Evolutionary conservation across 2,888 invertebrate genomes (phyloP).

Genomic region (Euzophera pinguis): DNA sequence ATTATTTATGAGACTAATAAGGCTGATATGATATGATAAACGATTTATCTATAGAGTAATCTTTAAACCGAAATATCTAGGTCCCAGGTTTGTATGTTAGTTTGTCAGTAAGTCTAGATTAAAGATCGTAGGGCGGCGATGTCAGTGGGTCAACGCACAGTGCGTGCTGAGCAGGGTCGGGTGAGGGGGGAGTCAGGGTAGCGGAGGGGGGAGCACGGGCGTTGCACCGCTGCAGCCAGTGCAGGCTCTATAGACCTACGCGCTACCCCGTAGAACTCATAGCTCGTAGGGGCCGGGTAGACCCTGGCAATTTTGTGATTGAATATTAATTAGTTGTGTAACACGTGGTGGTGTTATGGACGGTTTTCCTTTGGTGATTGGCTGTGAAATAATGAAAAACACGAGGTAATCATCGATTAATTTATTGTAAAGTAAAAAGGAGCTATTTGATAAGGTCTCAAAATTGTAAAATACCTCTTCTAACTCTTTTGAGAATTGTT

Average conservation of each 20-base stretch:
- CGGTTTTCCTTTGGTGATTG: neutral
- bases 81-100: no score
- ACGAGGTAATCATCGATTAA: no score
- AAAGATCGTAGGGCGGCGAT: slow-evolving; percentile 73
- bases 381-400: no score
- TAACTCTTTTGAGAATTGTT: no score
- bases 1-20: no score
- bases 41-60: no score
- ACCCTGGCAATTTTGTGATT: neutral
- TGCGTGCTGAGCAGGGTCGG: slow-evolving; percentile 55
- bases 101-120: slow-evolving; percentile 46
- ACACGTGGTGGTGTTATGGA: neutral
- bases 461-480: no score
- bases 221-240: slow-evolving; percentile 72
- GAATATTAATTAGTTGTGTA: slow-evolving; percentile 1
- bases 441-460: no score
- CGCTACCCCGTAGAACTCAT: slow-evolving; percentile 44
- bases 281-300: slow-evolving; percentile 40
- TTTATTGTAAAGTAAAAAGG: no score
- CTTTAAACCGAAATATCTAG: no score
- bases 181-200: slow-evolving; percentile 24
- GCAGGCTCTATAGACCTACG: slow-evolving; percentile 49
- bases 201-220: slow-evolving; percentile 42
- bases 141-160: slow-evolving; percentile 78
- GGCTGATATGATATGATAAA: no score